Base-by-base conservation (phyloP, 2,113 vertebrate species). In the Gallinago jamesoni region DNA sequence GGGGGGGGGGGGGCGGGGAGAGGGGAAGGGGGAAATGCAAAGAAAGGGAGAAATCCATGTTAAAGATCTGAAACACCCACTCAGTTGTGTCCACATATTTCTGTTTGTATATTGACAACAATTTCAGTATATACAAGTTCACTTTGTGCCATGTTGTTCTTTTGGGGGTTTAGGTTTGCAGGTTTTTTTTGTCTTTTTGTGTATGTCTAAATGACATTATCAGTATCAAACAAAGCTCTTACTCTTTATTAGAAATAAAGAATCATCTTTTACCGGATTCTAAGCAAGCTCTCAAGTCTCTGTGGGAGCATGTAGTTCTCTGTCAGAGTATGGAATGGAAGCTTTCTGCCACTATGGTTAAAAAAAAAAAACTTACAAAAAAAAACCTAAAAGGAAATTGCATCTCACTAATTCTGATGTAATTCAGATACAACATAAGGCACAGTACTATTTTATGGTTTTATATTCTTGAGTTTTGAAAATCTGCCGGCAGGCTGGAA, bases 331-430 rank as follows among this genome's bases (percentile, higher is more conserved):
- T 14, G 18, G 15, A 80, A 68, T 56, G 31, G 64, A 85, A 91
- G 37, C 45, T 96, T 69, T 84, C 75, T 83, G 85, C 45, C 39
- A 50, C 12, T 47, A 48, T 10, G 5, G 35, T 48, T 68, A 57
- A 62, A 73, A 78, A 43, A 59, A 41, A 84, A 19, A 89, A 47
- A 11, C 74, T 76, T 76, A 91, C 30, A 89, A 94, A 93, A 39
- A 39, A 39, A 97, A 81, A 79, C 91, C 56, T 79, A 91, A 75
- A 91, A 91, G 63, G 64, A 96, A 95, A 89, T 60, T 82, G 23
- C 33, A 87, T 63, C 47, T 87, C 83, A 84, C 52, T 56, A 78
- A 81, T 43, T 94, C 56, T 90, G 50, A 87, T 85, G 39, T 57
- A 91, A 93, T 83, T 95, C 82, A 84, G 64, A 67, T 69, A 85